phyloP scores from a whole-genome alignment of 2,113 vertebrate genomes.

The Willisornis vidua region DNA sequence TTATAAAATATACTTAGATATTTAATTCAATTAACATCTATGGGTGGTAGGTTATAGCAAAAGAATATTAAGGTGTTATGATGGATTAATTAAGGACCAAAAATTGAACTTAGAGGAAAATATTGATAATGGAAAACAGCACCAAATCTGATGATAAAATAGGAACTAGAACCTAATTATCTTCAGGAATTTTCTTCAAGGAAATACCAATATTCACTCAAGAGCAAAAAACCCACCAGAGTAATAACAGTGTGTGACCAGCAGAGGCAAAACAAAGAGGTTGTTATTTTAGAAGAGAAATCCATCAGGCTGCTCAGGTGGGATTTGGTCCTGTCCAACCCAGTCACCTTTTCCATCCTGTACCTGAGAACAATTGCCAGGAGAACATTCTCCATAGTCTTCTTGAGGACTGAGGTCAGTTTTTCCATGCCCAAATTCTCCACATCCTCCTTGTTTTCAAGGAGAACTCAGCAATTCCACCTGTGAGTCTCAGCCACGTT shows the following conservation, averaged over 20 bases:
- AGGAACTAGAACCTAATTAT: not conserved
- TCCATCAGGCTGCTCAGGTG: not conserved
- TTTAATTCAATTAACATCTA: not conserved
- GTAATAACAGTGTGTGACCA: not conserved
- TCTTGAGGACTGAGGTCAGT: not conserved
- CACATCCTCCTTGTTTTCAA: not conserved
- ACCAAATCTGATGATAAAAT: not conserved
- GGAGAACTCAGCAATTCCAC: not conserved
- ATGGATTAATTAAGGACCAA: not conserved
- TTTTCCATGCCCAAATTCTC: not conserved
- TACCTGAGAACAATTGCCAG: fast-evolving
- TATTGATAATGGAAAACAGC: not conserved
- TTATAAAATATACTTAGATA: not conserved
- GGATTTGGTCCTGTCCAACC: not conserved
- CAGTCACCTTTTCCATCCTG: not conserved
- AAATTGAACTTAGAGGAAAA: not conserved
- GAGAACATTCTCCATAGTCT: not conserved
- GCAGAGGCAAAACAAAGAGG: not conserved
- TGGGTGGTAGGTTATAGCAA: not conserved
- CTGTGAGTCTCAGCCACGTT: not conserved
- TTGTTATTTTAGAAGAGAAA: not conserved
- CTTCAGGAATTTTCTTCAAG: not conserved
- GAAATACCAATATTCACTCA: not conserved
- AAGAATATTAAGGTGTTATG: not conserved
- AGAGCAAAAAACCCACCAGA: not conserved